Evolutionary conservation across 2,888 invertebrate genomes (phyloP).

Genomic region (Cosmopolites sordidus): DNA sequence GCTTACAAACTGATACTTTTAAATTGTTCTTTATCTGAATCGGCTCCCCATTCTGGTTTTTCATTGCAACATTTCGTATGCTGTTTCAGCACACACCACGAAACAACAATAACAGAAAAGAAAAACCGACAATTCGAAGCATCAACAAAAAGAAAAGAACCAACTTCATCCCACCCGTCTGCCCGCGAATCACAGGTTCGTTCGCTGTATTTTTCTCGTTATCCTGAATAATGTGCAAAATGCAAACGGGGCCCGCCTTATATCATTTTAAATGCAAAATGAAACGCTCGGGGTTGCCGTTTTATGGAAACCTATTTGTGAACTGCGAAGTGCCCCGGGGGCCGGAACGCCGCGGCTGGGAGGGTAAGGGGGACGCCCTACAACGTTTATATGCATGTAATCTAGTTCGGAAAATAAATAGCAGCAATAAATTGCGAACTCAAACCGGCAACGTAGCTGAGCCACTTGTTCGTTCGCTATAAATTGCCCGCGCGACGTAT

Average conservation of each 20-base stretch:
- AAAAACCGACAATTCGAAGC: no score
- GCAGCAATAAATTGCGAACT: conserved; percentile 67
- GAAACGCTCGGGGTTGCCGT: conserved; percentile 9
- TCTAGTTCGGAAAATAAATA: conserved; percentile 58
- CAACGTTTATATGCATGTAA: conserved; percentile 51
- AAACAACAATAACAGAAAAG: no score
- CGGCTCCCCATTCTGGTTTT: no score
- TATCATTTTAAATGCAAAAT: conserved; percentile 12
- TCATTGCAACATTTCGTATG: no score
- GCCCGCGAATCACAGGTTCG: no score
- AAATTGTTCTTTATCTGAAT: no score
- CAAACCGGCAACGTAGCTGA: conserved; percentile 35
- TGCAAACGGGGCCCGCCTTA: neutral
- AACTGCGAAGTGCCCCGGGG: conserved; percentile 16
- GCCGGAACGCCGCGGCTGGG: conserved; percentile 9
- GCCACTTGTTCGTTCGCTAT: conserved; percentile 28
- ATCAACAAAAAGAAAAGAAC: no score
- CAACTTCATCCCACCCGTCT: no score
- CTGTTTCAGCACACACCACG: no score
- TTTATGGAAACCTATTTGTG: conserved; percentile 15
- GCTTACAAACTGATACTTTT: no score
- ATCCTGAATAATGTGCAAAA: conserved; percentile 2
- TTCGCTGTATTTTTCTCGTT: neutral
- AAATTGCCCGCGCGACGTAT: conserved; percentile 23
- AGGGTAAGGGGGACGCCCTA: conserved; percentile 30